phyloP scores from a whole-genome alignment of 2,797 vertebrate genomes.

The Gymnothorax reevesii region DNA sequence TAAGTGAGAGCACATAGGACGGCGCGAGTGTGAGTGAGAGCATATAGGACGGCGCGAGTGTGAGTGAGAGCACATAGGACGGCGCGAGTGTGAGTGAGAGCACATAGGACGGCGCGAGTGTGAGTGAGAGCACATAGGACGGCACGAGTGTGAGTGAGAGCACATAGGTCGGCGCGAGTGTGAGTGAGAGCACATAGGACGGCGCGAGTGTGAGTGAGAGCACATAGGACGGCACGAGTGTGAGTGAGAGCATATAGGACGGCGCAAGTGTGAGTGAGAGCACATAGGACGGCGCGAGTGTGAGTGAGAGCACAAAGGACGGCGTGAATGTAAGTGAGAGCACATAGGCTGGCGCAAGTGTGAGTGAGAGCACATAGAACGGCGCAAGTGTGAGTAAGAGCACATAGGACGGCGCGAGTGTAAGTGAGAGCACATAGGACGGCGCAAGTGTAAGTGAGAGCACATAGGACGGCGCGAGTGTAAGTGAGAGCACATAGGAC shows the following conservation, averaged over 20 bases:
- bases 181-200: conserved; percentile 26
- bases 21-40: not conserved
- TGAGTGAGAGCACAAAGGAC: conserved; percentile 26
- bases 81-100: no score
- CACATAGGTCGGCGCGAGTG: no score
- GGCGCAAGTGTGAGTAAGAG: no score
- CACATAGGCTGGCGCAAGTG: no score
- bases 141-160: no score
- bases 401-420: no score
- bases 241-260: no score
- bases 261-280: not conserved
- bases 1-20: no score
- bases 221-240: conserved; percentile 35
- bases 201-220: not conserved
- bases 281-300: conserved; percentile 24
- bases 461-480: no score
- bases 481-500: conserved; percentile 25
- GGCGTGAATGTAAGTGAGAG: no score
- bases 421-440: conserved; percentile 25
- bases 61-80: conserved; percentile 26
- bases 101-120: no score
- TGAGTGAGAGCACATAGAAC: conserved; percentile 26
- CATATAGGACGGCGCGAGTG: conserved; percentile 24
- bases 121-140: conserved; percentile 26
- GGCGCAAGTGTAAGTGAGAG: no score